A percentile compares a stretch with the other conserved stretches of the same genome.
Evolutionary conservation across 2,888 invertebrate genomes (phyloP).

Genomic region (Brachyopa scutellaris): DNA sequence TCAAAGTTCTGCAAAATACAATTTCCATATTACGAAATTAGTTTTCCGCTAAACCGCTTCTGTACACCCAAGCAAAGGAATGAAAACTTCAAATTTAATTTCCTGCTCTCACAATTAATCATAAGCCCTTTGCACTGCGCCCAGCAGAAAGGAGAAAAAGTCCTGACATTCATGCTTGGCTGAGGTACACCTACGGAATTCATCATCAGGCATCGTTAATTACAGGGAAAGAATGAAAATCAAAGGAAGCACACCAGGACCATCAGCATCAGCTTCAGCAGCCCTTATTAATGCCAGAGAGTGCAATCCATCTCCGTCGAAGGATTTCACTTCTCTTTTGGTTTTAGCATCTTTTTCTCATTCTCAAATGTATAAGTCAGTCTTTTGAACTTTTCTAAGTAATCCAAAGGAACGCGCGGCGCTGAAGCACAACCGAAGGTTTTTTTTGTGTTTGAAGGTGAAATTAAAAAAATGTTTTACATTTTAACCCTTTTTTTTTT

Average conservation of each 20-base stretch:
- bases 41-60: slow-evolving; percentile 10
- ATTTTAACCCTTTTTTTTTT: background rate
- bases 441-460: slow-evolving; percentile 2
- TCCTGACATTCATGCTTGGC: slow-evolving; percentile 12
- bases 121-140: slow-evolving; percentile 14
- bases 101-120: slow-evolving; percentile 48
- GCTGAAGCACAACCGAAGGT: background rate
- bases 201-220: slow-evolving; percentile 25
- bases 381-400: slow-evolving; percentile 13
- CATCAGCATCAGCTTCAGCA: background rate
- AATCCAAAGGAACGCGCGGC: background rate
- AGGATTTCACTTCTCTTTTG: slow-evolving; percentile 13
- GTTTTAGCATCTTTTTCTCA: background rate
- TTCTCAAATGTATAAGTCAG: slow-evolving; percentile 5
- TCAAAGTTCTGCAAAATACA: slow-evolving; percentile 15
- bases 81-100: slow-evolving; percentile 27
- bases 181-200: slow-evolving; percentile 13
- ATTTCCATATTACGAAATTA: slow-evolving; percentile 37
- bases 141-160: background rate
- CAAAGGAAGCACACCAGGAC: slow-evolving; percentile 24
- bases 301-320: slow-evolving; percentile 27
- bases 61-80: background rate
- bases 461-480: slow-evolving; percentile 19
- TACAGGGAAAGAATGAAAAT: slow-evolving; percentile 4
- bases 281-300: slow-evolving; percentile 19